Conservation (phyloP, 2,888 invertebrate genomes). For the Andrena flavipes region DNA sequence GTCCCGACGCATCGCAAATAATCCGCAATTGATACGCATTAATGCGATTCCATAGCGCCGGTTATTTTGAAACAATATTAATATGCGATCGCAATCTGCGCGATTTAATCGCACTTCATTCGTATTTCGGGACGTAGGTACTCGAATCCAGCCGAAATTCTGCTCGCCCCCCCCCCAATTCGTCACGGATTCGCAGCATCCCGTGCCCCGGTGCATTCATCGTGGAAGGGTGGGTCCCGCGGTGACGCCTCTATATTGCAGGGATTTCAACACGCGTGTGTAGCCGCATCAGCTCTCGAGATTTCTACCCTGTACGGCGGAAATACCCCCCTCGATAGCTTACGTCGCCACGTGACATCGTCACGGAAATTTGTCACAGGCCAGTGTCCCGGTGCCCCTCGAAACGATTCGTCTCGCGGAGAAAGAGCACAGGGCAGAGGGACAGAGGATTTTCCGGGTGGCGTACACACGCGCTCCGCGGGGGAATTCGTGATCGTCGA, state of each 20-base stretch:
- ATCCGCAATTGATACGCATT: slow-evolving; percentile 52
- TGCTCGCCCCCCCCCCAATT: slow-evolving; percentile 7
- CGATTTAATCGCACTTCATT: slow-evolving; percentile 18
- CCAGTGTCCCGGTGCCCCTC: slow-evolving; percentile 45
- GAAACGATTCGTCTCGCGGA: slow-evolving; percentile 46
- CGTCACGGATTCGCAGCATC: slow-evolving; percentile 21
- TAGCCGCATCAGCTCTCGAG: slow-evolving; percentile 46
- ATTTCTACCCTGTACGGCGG: slow-evolving; percentile 20
- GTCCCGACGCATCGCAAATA: slow-evolving; percentile 18
- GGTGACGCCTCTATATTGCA: not conserved
- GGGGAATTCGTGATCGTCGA: not conserved
- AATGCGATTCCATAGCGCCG: slow-evolving; percentile 10
- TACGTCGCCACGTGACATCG: slow-evolving; percentile 64
- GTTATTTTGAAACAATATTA: slow-evolving; percentile 35
- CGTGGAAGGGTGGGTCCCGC: slow-evolving; percentile 2
- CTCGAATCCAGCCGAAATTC: not conserved
- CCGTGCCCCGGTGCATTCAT: not conserved
- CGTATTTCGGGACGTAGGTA: not conserved
- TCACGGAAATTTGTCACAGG: slow-evolving; percentile 73
- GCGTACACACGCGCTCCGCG: not conserved
- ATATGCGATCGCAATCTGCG: not conserved
- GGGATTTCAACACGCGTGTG: slow-evolving; percentile 38
- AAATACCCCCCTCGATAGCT: slow-evolving; percentile 54
- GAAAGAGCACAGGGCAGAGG: not conserved
- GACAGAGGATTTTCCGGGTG: not conserved